Evolutionary conservation across 2,797 vertebrate species (phyloP).

Genomic region (Phyllotis vaccarum): DNA sequence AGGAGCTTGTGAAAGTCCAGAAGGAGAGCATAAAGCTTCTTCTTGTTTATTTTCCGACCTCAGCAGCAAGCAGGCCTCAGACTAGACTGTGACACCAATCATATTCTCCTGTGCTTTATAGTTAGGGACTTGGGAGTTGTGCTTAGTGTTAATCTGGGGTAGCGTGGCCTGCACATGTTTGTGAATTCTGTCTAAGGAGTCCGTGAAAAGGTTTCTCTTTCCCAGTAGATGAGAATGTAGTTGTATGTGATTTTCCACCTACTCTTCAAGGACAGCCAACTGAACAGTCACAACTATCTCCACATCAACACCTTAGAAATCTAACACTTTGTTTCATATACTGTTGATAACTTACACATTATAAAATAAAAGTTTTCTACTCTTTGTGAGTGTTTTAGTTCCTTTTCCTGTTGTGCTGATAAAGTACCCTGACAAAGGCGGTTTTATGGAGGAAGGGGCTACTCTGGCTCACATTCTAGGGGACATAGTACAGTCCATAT

Average conservation of each 20-base stretch:
- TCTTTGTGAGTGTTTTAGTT: background rate
- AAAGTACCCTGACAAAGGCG: background rate
- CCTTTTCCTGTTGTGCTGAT: background rate
- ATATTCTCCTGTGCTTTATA: background rate
- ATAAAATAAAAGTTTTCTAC: background rate
- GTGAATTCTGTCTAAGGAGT: background rate
- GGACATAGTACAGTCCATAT: background rate
- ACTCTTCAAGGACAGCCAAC: background rate
- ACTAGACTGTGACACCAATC: background rate
- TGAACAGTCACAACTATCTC: background rate
- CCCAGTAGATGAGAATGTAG: background rate
- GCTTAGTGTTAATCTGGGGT: background rate
- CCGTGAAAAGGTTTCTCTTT: background rate
- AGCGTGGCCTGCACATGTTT: background rate
- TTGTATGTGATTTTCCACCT: background rate
- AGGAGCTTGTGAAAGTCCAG: background rate
- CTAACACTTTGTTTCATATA: background rate
- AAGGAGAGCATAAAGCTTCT: background rate
- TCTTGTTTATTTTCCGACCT: background rate
- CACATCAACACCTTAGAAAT: background rate
- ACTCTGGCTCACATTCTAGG: background rate
- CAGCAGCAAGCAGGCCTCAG: background rate
- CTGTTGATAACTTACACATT: background rate
- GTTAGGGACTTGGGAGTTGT: background rate
- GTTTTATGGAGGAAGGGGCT: background rate